phyloP scores from a whole-genome alignment of 1,140 invertebrate genomes.

The Vollenhovia emeryi region DNA sequence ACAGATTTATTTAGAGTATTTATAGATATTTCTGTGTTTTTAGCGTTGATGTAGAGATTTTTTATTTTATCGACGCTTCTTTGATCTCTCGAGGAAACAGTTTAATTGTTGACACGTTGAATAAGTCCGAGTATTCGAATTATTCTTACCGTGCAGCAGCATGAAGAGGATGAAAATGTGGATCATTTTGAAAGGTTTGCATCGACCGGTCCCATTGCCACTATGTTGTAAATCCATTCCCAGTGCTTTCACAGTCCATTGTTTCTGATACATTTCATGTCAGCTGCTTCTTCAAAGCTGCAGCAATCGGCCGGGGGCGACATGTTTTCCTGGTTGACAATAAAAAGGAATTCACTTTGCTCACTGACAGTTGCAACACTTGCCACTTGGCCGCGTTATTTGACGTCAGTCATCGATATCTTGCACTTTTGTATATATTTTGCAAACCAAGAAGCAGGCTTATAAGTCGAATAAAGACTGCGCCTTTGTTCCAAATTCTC shows the following conservation, averaged over 20 bases:
- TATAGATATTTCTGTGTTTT: no score
- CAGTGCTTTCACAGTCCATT: constrained; percentile 70
- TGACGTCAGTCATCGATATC: constrained; percentile 11
- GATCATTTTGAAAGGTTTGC: constrained; percentile 68
- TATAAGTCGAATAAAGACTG: not conserved
- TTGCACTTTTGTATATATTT: constrained; percentile 12
- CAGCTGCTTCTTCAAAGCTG: constrained; percentile 64
- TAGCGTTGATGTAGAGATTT: not conserved
- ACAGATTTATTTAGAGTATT: not conserved
- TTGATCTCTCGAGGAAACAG: not conserved
- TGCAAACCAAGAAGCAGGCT: not conserved
- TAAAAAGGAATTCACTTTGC: constrained; percentile 52
- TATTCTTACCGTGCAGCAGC: constrained; percentile 73
- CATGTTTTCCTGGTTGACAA: constrained; percentile 40
- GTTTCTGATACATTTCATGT: constrained; percentile 78
- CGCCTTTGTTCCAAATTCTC: not conserved
- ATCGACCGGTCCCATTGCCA: constrained; percentile 53
- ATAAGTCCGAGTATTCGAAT: not conserved
- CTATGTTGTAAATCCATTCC: constrained; percentile 74
- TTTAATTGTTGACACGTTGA: not conserved
- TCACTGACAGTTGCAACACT: constrained; percentile 29
- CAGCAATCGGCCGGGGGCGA: constrained; percentile 16
- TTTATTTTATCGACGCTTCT: not conserved
- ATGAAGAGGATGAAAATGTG: constrained; percentile 70
- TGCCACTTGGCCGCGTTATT: not conserved